A percentile compares a stretch with the other conserved stretches of the same genome.
These are phyloP conservation scores for Cottoperca gobio DNA, from an alignment of 2,797 vertebrate genomes.

Conservation along the genomic window DNA sequence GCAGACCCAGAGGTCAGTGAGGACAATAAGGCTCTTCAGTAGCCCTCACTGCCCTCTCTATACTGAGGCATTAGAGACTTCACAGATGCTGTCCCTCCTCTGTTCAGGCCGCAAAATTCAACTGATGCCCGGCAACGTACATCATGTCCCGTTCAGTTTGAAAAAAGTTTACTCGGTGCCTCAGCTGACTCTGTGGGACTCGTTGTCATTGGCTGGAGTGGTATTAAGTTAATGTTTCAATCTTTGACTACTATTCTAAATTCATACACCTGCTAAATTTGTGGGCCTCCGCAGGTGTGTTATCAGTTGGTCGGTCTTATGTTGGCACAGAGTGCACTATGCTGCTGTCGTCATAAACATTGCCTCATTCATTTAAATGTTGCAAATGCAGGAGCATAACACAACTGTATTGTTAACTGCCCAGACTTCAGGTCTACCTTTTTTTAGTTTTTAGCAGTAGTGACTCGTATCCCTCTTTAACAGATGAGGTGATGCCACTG, in stretches of 20 bases:
- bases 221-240: background rate
- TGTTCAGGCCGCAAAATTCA: constrained; percentile 42
- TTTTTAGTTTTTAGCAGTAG: constrained; percentile 21
- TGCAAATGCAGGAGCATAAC: background rate
- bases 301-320: background rate
- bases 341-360: background rate
- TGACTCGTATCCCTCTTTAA: background rate
- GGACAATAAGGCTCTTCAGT: constrained; percentile 66
- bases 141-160: background rate
- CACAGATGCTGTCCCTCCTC: constrained; percentile 51
- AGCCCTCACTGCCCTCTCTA: constrained; percentile 52
- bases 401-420: background rate
- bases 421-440: constrained; percentile 5
- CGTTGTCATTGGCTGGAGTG: background rate
- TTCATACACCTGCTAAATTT: background rate
- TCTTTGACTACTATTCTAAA: constrained; percentile 8
- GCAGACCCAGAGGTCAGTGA: constrained; percentile 48
- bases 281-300: background rate
- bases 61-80: constrained; percentile 35
- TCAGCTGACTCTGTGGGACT: constrained; percentile 4
- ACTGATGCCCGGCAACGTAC: constrained; percentile 36
- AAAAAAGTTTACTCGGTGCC: constrained; percentile 14
- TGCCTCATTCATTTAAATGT: background rate
- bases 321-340: background rate
- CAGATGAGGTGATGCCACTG: background rate